Percentiles rank a stretch among this genome's conserved stretches.
These are phyloP conservation scores for Alloscopus bannaensis DNA, from an alignment of 2,888 invertebrate species.

Conservation along the genomic window DNA sequence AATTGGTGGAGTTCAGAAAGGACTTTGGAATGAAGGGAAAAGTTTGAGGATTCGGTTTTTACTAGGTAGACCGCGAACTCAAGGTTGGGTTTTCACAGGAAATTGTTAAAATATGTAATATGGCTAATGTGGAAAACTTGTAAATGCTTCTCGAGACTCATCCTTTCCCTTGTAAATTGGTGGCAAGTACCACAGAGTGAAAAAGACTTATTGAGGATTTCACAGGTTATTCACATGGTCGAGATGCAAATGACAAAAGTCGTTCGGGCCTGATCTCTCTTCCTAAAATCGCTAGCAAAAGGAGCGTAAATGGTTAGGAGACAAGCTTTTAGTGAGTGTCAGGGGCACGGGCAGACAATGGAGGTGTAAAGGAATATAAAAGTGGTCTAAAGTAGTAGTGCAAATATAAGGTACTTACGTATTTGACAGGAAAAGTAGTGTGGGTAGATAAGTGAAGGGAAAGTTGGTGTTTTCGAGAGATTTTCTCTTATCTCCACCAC, in stretches of 20 bases:
- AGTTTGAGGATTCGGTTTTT: too few species aligned
- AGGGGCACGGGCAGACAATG: constrained; percentile 35
- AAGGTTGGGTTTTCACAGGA: not conserved
- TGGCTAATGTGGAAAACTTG: constrained; percentile 38
- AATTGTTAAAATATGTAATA: constrained; percentile 24
- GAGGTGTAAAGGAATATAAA: constrained; percentile 16
- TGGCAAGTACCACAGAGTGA: constrained; percentile 19
- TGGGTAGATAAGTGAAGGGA: constrained; percentile 30
- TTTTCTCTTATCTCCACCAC: constrained; percentile 17
- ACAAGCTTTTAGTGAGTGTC: constrained; percentile 53
- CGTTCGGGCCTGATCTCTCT: constrained; percentile 9
- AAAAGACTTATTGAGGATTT: constrained; percentile 1
- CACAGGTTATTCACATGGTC: constrained; percentile 54
- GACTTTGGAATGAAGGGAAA: too few species aligned
- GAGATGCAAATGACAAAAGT: constrained; percentile 45
- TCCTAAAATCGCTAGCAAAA: not conserved
- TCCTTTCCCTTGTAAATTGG: constrained; percentile 50
- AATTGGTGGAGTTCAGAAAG: too few species aligned
- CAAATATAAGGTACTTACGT: constrained; percentile 13
- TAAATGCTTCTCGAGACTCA: constrained; percentile 33
- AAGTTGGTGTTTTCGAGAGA: too few species aligned
- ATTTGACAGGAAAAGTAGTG: constrained; percentile 20
- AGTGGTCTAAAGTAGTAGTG: constrained; percentile 16
- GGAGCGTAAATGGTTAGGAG: constrained; percentile 33
- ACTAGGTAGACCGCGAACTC: not conserved